Evolutionary conservation across 2,113 vertebrate genomes (phyloP).

Genomic region (Platanista minor): DNA sequence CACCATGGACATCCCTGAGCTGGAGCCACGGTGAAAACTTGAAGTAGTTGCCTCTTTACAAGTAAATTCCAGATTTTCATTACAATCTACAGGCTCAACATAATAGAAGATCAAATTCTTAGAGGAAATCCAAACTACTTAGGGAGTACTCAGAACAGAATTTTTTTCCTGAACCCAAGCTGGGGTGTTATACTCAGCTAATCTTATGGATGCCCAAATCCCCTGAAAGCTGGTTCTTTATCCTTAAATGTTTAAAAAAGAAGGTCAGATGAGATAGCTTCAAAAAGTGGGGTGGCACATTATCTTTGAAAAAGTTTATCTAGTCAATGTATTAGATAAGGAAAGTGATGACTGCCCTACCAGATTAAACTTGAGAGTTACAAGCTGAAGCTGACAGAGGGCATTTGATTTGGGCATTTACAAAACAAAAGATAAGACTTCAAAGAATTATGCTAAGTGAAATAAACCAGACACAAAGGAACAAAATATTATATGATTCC

Average conservation of each 20-base stretch:
- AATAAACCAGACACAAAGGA: background rate
- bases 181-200: background rate
- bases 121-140: background rate
- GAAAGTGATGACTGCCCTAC: background rate
- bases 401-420: background rate
- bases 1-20: background rate
- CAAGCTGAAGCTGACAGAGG: background rate
- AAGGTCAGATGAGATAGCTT: background rate
- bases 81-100: background rate
- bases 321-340: background rate
- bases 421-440: background rate
- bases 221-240: background rate
- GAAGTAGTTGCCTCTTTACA: background rate
- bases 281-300: background rate
- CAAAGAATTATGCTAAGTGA: background rate
- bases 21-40: background rate
- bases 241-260: background rate
- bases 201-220: no score
- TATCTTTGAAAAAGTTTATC: background rate
- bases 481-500: background rate
- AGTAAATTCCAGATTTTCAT: background rate
- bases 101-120: background rate
- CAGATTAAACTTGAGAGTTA: background rate
- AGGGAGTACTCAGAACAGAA: background rate
- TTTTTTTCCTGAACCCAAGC: background rate